These are phyloP conservation scores for Hololepta plana DNA, from an alignment of 2,888 invertebrate species.

Conservation along the genomic window DNA sequence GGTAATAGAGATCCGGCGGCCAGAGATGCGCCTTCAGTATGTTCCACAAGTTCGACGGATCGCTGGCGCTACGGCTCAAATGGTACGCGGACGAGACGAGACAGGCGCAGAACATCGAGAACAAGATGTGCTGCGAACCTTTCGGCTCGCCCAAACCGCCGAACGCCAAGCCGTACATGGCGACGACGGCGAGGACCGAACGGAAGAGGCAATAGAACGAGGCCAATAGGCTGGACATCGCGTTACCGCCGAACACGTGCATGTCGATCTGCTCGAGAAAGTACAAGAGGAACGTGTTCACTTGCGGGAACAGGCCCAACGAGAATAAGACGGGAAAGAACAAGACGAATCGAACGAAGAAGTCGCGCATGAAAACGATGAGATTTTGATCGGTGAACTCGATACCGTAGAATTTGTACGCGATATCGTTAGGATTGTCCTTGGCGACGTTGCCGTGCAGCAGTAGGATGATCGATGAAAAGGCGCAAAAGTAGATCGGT, in stretches of 20 bases:
- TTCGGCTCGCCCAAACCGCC: slow-evolving; percentile 71
- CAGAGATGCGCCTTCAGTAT: slow-evolving; percentile 66
- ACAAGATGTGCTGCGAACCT: slow-evolving; percentile 76
- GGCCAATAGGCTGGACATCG: slow-evolving; percentile 66
- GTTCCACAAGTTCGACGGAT: slow-evolving; percentile 79
- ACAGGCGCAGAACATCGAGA: slow-evolving; percentile 86
- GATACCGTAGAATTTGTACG: slow-evolving; percentile 27
- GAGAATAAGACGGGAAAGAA: slow-evolving; percentile 91
- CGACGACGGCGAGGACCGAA: slow-evolving; percentile 59
- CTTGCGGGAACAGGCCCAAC: slow-evolving; percentile 88
- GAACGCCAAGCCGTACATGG: slow-evolving; percentile 75
- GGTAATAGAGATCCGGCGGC: slow-evolving; percentile 59
- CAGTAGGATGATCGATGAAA: slow-evolving; percentile 32
- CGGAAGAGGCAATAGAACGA: slow-evolving; percentile 68
- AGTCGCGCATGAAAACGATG: slow-evolving; percentile 48
- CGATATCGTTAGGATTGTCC: slow-evolving; percentile 14
- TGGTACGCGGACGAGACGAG: slow-evolving; percentile 82
- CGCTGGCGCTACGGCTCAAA: slow-evolving; percentile 80
- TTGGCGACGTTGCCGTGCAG: slow-evolving; percentile 17
- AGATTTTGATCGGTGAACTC: slow-evolving; percentile 40
- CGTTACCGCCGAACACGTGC: slow-evolving; percentile 79
- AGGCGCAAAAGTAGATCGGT: slow-evolving; percentile 83
- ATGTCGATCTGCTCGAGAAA: slow-evolving; percentile 89
- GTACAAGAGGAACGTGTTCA: slow-evolving; percentile 93
- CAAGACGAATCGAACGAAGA: slow-evolving; percentile 62